Evolutionary conservation across 2,113 vertebrate genomes (phyloP).

Genomic region (Macrotis lagotis): DNA sequence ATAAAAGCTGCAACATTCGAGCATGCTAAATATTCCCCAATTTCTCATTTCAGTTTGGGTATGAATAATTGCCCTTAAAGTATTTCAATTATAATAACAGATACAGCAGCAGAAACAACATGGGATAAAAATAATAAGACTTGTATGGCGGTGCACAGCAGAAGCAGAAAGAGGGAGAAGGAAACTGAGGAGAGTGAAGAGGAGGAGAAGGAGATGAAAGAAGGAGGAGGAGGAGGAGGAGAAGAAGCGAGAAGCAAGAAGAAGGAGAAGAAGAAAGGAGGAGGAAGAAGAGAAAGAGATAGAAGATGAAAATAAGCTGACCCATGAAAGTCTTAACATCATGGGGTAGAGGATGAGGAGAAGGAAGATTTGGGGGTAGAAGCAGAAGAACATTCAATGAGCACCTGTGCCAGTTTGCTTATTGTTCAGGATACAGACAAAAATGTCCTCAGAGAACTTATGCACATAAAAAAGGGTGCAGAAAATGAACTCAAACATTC

Average conservation of each 20-base stretch:
- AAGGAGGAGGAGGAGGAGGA: not conserved
- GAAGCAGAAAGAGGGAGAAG: not conserved
- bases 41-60: slow-evolving; percentile 61
- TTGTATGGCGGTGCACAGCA: not conserved
- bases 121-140: slow-evolving; percentile 37
- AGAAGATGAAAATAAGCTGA: not conserved
- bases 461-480: not conserved
- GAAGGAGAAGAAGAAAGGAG: not conserved
- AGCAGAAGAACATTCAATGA: not conserved
- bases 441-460: not conserved
- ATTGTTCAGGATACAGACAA: not conserved
- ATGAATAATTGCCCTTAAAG: slow-evolving; percentile 66
- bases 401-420: not conserved
- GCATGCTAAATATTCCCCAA: slow-evolving; percentile 56
- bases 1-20: slow-evolving; percentile 59
- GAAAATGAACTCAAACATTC: not conserved
- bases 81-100: slow-evolving; percentile 60
- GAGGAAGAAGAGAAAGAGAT: too few species aligned
- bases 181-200: not conserved
- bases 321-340: not conserved
- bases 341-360: not conserved
- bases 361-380: not conserved
- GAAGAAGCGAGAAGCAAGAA: too few species aligned
- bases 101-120: not conserved
- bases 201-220: not conserved